phyloP scores from a whole-genome alignment of 2,113 vertebrate species.

The Centropus unirufus region DNA sequence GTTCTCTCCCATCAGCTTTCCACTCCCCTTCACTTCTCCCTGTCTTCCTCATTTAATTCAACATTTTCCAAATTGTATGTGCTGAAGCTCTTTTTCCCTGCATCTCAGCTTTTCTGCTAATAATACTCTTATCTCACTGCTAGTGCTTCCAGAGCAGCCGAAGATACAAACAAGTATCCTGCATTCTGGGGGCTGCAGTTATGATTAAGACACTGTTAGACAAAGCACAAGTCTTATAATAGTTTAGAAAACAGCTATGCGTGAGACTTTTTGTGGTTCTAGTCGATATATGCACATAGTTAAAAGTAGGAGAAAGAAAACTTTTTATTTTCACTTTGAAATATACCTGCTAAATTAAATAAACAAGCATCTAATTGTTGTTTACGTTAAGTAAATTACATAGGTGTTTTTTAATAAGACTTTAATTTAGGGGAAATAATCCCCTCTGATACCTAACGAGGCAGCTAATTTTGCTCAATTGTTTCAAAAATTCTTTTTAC shows the following conservation, averaged over 20 bases:
- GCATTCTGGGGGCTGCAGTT: neutral
- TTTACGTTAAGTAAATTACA: neutral
- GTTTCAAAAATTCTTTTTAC: neutral
- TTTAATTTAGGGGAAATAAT: neutral
- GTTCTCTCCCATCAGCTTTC: neutral
- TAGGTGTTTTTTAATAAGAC: neutral
- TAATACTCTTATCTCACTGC: neutral
- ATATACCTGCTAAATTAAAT: neutral
- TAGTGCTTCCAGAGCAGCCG: neutral
- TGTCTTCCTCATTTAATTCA: neutral
- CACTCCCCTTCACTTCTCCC: neutral
- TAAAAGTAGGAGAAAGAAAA: neutral
- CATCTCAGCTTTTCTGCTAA: neutral
- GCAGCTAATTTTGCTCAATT: neutral
- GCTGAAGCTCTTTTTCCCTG: neutral
- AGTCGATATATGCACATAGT: rapidly evolving
- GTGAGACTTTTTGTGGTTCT: neutral
- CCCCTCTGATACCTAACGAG: neutral
- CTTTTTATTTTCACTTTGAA: neutral
- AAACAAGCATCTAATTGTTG: rapidly evolving
- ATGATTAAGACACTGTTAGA: neutral
- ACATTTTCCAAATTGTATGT: neutral
- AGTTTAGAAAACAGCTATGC: neutral
- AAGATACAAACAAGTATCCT: neutral
- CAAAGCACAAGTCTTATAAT: neutral